Base-by-base conservation (phyloP, 2,113 vertebrate species). In the Notarius quadriscutis region DNA sequence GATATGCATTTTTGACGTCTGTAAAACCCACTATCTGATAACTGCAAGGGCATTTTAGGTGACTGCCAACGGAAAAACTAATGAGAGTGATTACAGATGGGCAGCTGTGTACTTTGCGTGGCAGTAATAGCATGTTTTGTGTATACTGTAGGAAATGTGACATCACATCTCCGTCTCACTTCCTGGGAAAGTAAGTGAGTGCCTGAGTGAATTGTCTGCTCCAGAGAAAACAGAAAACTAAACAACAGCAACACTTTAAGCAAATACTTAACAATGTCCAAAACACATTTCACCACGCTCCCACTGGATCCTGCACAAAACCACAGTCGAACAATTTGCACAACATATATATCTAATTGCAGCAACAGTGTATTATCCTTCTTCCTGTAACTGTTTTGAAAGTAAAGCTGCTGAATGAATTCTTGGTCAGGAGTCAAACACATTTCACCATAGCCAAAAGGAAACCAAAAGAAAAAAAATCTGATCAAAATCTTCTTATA, bases 91-190 rank as follows among this genome's bases (percentile, higher is more conserved):
- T 55, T 57, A 69, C 77, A 86, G 85, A 69, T 58, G 77, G 14
- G 4, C 58, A 72, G 83, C 51, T 53, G 67, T 72, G 27, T 71
- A 57, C 20, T 81, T 30, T 74, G 30, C 7, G 55, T 75, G 55
- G 62, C 48, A 86, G 75, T 53, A 79, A 34, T 50, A 80, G 75
- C 63, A 65, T 72, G 63, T 55, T 86, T 27, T 58, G 77, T 71
- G 48, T 71, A 71, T 65, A 60, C 69, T 62, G 8, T n/a, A 85
- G 20, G 63, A 57, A 81, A 55, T 81, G 63, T 71, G 51, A 71
- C 53, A 81, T 72, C 85, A 55, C 62, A 65, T 17, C 51, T 69
- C 51, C 20, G 9, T 50, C 77, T 86, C 7, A 14, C 34, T 14
- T 80, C 62, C 62, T 18, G 62, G 62, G 50, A 86, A 86, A 81